Base-by-base conservation (phyloP, 2,888 invertebrate genomes). In the Acanthosepion lycidas region DNA sequence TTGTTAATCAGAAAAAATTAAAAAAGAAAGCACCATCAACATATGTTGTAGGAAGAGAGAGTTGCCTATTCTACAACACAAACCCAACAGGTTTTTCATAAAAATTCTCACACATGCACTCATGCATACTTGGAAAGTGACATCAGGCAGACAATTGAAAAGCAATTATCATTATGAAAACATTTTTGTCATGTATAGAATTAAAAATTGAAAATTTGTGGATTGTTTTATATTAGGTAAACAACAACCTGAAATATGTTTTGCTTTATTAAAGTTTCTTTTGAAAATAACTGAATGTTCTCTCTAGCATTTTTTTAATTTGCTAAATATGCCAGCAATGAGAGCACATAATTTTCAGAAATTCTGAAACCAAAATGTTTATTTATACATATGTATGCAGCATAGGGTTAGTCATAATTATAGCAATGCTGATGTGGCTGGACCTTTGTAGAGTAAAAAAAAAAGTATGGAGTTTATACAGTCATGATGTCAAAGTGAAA, bases 341-440 rank as follows among this genome's bases (percentile, higher is more conserved):
- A n/a, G 78, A 78, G 78, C 78, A 78, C n/a, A 78, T 78, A 28
- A 78, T 28, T 78, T 78, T 78, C 78, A 78, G 78, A 78, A 78
- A 78, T 28, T 8, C 18, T 78, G 78, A 78, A 78, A 15, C n/a
- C 28, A 78, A n/a, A 78, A 5, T 8, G 12, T 78, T 78, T 28
- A 78, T 78, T 78, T 78, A n/a, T n/a, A 78, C 28, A 78, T n/a
- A 8, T 78, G 78, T 78, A 78, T 78, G n/a, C 9, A n/a, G 12
- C 78, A 78, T 28, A 78, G 78, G n/a, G 15, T 78, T 78, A 78
- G 78, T 78, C n/a, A 78, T 78, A 78, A 78, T 78, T 78, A 78
- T 78, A 78, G 78, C 78, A 78, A 78, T 78, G 78, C 8, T 78
- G n/a, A 78, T 78, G 78, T 28, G 78, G n/a, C 78, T 78, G 78